Evolutionary conservation across 2,113 vertebrate species (phyloP).

Genomic region (Myanophis thanlyinensis): DNA sequence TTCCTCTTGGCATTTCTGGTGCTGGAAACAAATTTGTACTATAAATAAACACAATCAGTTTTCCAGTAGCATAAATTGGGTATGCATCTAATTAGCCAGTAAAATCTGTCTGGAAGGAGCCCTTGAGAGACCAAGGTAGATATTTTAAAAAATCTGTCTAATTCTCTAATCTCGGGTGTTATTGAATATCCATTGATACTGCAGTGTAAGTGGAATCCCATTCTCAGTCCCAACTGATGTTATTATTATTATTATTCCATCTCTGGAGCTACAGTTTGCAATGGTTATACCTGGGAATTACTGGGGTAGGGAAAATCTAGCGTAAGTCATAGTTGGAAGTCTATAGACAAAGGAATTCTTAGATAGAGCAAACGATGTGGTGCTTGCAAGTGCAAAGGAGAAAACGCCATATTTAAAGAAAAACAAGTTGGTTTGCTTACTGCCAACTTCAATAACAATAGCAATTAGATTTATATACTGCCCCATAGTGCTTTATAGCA

Average conservation of each 20-base stretch:
- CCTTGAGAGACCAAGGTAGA: neutral
- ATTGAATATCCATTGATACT: neutral
- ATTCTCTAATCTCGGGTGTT: neutral
- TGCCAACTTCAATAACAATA: neutral
- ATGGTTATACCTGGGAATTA: neutral
- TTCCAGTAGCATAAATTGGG: neutral
- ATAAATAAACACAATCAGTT: neutral
- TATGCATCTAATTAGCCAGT: neutral
- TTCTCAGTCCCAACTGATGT: neutral
- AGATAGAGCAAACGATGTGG: neutral
- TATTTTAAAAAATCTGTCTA: neutral
- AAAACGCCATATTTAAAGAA: neutral
- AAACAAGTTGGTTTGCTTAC: neutral
- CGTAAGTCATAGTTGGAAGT: neutral
- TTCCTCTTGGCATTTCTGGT: neutral
- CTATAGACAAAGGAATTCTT: neutral
- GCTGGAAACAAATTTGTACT: neutral
- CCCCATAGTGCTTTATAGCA: neutral
- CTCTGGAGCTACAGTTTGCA: neutral
- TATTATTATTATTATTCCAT: neutral
- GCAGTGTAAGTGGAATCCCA: neutral
- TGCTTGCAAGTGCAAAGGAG: neutral
- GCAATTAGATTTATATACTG: neutral
- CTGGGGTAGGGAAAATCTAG: neutral
- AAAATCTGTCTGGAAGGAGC: neutral